Conservation (phyloP, 1,140 invertebrate species). For the Caenorhabditis inopinata region DNA sequence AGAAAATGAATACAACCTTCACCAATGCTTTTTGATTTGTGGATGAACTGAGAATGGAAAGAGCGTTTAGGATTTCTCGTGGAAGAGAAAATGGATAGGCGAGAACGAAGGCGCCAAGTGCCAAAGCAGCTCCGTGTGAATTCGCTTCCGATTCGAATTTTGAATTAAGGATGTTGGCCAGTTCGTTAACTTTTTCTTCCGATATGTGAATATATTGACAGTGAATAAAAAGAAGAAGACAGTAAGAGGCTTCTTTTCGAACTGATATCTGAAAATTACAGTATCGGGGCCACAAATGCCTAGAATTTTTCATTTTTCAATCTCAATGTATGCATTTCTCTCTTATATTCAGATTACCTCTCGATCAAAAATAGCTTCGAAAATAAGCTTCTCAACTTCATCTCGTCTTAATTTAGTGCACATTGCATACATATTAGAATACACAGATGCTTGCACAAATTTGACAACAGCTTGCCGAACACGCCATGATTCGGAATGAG, state of each 20-base stretch:
- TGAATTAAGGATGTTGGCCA: neutral
- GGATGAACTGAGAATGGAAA: neutral
- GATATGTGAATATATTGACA: neutral
- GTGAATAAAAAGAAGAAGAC: neutral
- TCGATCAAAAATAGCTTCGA: neutral
- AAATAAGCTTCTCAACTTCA: neutral
- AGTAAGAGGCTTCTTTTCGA: neutral
- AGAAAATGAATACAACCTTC: neutral
- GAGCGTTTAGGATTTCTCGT: neutral
- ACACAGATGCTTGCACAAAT: conserved; percentile 7
- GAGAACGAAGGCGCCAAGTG: neutral
- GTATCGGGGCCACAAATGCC: too few relatives aligned
- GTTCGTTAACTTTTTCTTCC: neutral
- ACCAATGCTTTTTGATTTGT: neutral
- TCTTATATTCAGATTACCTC: neutral
- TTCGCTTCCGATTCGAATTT: neutral
- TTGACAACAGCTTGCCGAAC: neutral
- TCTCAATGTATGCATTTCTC: too few relatives aligned
- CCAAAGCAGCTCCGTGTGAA: neutral
- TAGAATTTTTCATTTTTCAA: too few relatives aligned
- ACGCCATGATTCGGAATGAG: neutral
- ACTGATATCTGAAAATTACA: neutral
- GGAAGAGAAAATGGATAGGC: conserved; percentile 4
- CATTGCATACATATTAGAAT: conserved; percentile 3
- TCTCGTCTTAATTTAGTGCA: neutral